phyloP scores from a whole-genome alignment of 2,797 vertebrate species.

The Hippoglossus hippoglossus region DNA sequence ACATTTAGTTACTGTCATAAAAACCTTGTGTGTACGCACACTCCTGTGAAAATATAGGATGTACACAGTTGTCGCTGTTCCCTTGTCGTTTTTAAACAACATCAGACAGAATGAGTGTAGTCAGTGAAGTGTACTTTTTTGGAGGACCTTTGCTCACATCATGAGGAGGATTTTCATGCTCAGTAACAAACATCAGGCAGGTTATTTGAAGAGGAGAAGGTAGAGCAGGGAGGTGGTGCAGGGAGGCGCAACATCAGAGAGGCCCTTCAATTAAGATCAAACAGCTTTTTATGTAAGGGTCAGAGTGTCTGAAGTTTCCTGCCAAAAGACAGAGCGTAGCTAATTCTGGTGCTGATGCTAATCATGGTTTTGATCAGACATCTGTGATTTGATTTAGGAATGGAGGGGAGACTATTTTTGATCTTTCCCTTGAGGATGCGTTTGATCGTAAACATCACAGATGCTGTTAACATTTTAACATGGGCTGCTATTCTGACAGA shows the following conservation, averaged over 20 bases:
- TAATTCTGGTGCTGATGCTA: constrained; percentile 58
- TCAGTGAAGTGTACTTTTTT: not conserved
- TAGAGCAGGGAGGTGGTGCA: not conserved
- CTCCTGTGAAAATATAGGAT: too few relatives aligned
- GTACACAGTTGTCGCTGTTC: not conserved
- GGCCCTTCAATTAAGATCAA: constrained; percentile 59
- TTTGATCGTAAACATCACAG: constrained; percentile 54
- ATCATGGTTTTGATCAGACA: constrained; percentile 63
- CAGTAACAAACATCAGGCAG: not conserved
- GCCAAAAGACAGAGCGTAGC: constrained; percentile 32
- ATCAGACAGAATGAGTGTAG: too few relatives aligned
- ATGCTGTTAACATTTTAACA: constrained; percentile 13
- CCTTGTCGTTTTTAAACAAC: not conserved
- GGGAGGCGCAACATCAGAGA: constrained; percentile 44
- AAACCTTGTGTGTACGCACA: too few relatives aligned
- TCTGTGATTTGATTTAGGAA: constrained; percentile 57
- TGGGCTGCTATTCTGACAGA: not conserved
- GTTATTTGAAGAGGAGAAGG: constrained; percentile 6
- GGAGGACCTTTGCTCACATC: not conserved
- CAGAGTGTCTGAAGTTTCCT: constrained; percentile 39
- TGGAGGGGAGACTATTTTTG: constrained; percentile 37
- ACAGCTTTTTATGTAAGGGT: constrained; percentile 43
- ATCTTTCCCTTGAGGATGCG: constrained; percentile 11
- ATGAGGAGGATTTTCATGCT: not conserved
- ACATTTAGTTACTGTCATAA: not conserved